Base-by-base conservation (phyloP, 2,888 invertebrate species). In the Meandrusa payeni region DNA sequence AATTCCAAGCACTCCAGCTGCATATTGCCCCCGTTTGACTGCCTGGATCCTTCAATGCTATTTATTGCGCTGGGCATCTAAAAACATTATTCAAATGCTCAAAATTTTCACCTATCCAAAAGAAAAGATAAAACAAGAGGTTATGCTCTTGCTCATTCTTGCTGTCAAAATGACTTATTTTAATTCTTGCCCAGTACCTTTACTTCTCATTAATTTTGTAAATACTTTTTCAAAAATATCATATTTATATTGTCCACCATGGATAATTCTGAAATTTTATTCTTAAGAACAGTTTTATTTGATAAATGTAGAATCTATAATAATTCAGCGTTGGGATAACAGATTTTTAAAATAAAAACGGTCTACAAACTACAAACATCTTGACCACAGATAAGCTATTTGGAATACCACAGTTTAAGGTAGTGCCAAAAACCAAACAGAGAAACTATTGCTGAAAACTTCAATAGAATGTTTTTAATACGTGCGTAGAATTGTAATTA, bases 1-100 rank as follows among this genome's bases (percentile, higher is more conserved):
- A 93, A 83, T 76, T 95, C 95, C 57, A 95, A 81, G 39, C 91
- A 90, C 61, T 93, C 94, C 26, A 87, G 69, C 64, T 90, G 90
- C 83, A 88, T 86, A 63, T 82, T 88, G 41, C 66, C 69, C 54
- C 69, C 67, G 54, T 85, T 78, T 47, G 57, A 58, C 34, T 54
- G 53, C 47, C 68, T 69, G 44, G 72, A 55, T 52, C 60, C 57
- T 48, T 81, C 78, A 52, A 76, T 65, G 68, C 64, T 70, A 57
- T 61, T 75, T 58, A 72, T 61, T 48, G 73, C 62, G 65, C 76
- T 80, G 45, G 82, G 80, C 83, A 87, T 85, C 82, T 86, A 77
- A 60, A 74, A 71, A 34, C 39, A 40, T 45, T 40, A 34, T 40
- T 40, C 10, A 11, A 24, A 34, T 22, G 33, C 31, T 37, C 5